Conservation (phyloP, 2,888 invertebrate genomes). For the Phoenoteleia sp. region DNA sequence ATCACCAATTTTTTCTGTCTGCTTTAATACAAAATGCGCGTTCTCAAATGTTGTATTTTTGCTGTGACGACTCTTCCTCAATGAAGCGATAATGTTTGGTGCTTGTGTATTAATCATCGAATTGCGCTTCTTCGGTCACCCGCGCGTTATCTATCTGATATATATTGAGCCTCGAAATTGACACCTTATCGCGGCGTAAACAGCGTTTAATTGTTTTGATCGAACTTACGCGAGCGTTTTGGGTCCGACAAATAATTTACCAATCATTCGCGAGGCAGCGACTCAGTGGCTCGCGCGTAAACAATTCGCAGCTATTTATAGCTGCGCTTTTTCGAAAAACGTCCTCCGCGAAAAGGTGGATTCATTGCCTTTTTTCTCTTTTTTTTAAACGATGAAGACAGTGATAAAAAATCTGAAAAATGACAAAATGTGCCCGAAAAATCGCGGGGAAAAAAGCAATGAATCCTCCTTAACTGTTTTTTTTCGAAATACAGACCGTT, state of each 20-base stretch:
- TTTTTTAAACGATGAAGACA: background rate
- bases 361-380: background rate
- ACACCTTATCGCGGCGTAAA: slow-evolving; percentile 39
- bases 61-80: slow-evolving; percentile 5
- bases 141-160: slow-evolving; percentile 19
- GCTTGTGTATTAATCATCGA: slow-evolving; percentile 42
- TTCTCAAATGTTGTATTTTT: too few relatives aligned
- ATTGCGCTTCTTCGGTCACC: slow-evolving; percentile 44
- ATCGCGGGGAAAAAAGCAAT: too few relatives aligned
- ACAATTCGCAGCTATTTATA: too few relatives aligned
- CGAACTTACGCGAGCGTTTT: slow-evolving; percentile 10
- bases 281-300: too few relatives aligned
- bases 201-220: background rate
- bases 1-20: too few relatives aligned
- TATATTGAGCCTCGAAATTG: slow-evolving; percentile 30
- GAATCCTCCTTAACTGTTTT: too few relatives aligned
- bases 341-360: too few relatives aligned
- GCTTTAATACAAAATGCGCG: too few relatives aligned
- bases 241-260: slow-evolving; percentile 3
- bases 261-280: too few relatives aligned
- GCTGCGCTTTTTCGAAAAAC: too few relatives aligned
- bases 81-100: slow-evolving; percentile 18
- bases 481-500: slow-evolving; percentile 43
- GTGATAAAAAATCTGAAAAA: too few relatives aligned
- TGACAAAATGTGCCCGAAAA: too few relatives aligned